Base-by-base conservation (phyloP, 2,113 vertebrate genomes). In the Semicossyphus pulcher region DNA sequence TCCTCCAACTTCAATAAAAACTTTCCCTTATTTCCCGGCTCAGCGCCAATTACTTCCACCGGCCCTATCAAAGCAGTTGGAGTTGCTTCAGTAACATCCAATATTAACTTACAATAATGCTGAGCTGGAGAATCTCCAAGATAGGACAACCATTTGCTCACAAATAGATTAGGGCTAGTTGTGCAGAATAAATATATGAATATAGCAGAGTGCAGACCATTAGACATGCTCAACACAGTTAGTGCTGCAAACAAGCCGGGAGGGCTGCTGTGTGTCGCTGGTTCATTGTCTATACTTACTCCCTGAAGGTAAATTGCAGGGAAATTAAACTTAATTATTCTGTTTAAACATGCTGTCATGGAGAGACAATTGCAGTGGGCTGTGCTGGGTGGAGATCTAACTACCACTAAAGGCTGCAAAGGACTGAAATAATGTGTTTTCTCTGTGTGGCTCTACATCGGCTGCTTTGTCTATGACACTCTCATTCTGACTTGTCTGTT, bases 101-200 rank as follows among this genome's bases (percentile, higher is more conserved):
- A 34, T 67, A 67, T 58, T 16, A 76, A 60, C 28, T 65, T 34
- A 59, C 68, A 32, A 61, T 44, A 56, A 69, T 15, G 52, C 58
- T 7, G 47, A 64, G 53, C 54, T 66, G 51, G 20, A 53, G 56
- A 59, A 54, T 74, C 45, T 64, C 23, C 32, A 47, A 52, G 64
- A 56, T 57, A 51, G 59, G 34, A 51, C 49, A 61, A 67, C 48
- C 51, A 44, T 72, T 67, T 68, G 37, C 49, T 66, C 0, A 0
- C 11, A 57, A 48, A 54, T 42, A 64, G 28, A 79, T 80, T 47
- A 63, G 26, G 25, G 39, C 36, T 54, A 34, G 23, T 66, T 68
- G 42, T 53, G 72, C 51, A 71, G 48, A 79, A 66, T 79, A 60
- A 71, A 71, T 57, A 52, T 62, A 42, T 67, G 41, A 62, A 53